Evolutionary conservation across 2,888 invertebrate genomes (phyloP), one percentile per base, ranked within the genome.

Genomic region (Tethea ocularis): DNA sequence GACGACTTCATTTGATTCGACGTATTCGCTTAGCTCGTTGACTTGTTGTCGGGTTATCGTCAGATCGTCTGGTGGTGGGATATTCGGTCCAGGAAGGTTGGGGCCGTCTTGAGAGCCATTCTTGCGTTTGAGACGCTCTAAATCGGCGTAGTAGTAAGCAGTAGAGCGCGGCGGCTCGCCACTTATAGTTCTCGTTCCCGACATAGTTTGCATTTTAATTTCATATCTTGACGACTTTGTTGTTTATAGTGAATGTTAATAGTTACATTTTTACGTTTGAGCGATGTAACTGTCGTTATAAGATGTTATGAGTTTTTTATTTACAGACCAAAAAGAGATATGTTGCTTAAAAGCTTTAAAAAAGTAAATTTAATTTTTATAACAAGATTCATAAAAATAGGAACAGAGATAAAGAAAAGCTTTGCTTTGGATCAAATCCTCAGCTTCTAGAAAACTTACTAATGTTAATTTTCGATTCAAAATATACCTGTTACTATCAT

Each of bases 111-210:
- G 69, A 51, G 33, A 0, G 46, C 20, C 54, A 54, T 83, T 84
- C 64, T 87, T 88, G 51, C 93, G 87, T 71, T 94, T 94, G 20
- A 94, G 87, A 1, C 94, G 88, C 54, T 94, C 94, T 0, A 94
- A 80, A 67, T 94, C 94, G 0, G 94, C 94, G 82, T 95, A 95
- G 80, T 93, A 93, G 73, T 94, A 93, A 0, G 93, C 92, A 62
- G 94, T 94, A 65, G 94, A 94, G 74, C 94, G 94, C 66, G 94
- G 94, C 15, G 94, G 94, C 80, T 94, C 94, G 54, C 89, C 91
- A 71, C 88, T 86, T 51, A 88, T 77, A 59, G 90, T 88, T 61
- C 93, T 74, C 0, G 78, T 80, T 0, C 84, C 84, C 36, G 88
- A 85, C 82, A 88, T 66, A 52, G 70, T 80, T 59, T 60, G 68